A percentile compares a stretch with the other conserved stretches of the same genome.
phyloP scores from a whole-genome alignment of 2,797 vertebrate genomes.

The Cirrhinus mrigala region DNA sequence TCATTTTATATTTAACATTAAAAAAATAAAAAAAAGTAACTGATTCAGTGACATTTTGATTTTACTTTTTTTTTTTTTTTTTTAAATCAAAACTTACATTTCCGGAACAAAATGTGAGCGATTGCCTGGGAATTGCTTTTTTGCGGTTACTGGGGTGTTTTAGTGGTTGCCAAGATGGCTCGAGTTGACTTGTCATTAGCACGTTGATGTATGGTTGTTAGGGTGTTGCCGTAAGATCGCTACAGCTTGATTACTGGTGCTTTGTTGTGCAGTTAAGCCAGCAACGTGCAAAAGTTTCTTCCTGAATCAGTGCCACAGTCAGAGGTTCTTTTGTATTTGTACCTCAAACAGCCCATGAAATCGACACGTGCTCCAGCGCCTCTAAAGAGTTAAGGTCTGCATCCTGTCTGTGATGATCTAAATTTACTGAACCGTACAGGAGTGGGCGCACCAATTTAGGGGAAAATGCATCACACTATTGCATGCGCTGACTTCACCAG shows the following conservation, averaged over 20 bases:
- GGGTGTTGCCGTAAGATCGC: neutral
- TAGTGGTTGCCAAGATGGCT: neutral
- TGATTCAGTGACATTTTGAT: no score
- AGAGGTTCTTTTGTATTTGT: neutral
- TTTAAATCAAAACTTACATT: no score
- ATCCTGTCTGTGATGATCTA: slow-evolving; percentile 56
- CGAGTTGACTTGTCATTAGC: neutral
- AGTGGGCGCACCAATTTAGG: slow-evolving; percentile 60
- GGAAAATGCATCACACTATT: neutral
- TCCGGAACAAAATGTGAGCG: neutral
- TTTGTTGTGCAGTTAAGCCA: neutral
- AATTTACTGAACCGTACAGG: slow-evolving; percentile 68
- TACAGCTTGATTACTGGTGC: neutral
- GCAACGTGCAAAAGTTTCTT: neutral
- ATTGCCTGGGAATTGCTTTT: neutral
- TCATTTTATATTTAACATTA: no score
- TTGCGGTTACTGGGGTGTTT: neutral
- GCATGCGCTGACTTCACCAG: slow-evolving; percentile 5
- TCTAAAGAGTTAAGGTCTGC: neutral
- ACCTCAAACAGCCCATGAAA: neutral
- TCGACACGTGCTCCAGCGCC: neutral
- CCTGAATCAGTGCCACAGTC: no score
- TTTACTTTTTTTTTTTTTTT: no score
- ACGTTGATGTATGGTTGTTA: neutral
- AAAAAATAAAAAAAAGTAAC: no score